These are phyloP conservation scores for Dasysyrphus albostriatus DNA, from an alignment of 2,888 invertebrate species.

Conservation along the genomic window DNA sequence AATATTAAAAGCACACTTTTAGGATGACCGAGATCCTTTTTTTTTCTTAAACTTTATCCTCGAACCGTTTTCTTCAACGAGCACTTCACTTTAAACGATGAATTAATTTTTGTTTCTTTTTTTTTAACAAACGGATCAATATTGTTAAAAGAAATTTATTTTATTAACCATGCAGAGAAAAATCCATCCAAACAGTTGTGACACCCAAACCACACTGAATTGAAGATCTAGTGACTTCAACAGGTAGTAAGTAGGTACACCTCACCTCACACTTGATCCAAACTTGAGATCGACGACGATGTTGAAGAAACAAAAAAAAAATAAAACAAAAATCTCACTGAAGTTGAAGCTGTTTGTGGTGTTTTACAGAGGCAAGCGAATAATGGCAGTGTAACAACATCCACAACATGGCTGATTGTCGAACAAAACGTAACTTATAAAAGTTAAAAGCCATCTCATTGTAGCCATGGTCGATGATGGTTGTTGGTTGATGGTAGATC, in stretches of 20 bases:
- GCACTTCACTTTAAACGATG: slow-evolving; percentile 55
- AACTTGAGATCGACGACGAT: slow-evolving; percentile 48
- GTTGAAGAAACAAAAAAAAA: slow-evolving; percentile 5
- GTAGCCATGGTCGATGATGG: slow-evolving; percentile 34
- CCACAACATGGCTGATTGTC: slow-evolving; percentile 46
- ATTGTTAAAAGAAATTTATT: slow-evolving; percentile 11
- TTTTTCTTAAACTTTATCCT: slow-evolving; percentile 17
- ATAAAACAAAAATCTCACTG: slow-evolving; percentile 56
- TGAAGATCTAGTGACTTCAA: slow-evolving; percentile 71
- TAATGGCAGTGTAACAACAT: slow-evolving; percentile 48
- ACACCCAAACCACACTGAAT: slow-evolving; percentile 78
- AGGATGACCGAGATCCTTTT: slow-evolving; percentile 60
- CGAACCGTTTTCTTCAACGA: slow-evolving; percentile 14
- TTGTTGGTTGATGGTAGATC: slow-evolving; percentile 18
- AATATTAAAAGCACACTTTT: slow-evolving; percentile 30
- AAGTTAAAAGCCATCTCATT: slow-evolving; percentile 51
- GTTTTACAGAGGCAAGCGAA: slow-evolving; percentile 52
- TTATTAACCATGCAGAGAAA: slow-evolving; percentile 56
- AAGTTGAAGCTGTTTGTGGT: slow-evolving; percentile 44
- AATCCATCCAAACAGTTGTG: slow-evolving; percentile 77
- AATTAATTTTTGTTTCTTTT: too few species aligned
- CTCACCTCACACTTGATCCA: slow-evolving; percentile 61
- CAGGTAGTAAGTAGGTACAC: slow-evolving; percentile 53
- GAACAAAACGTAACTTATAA: slow-evolving; percentile 46
- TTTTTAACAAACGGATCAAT: slow-evolving; percentile 4